These are phyloP conservation scores for Tromatobia lineatoria DNA, from an alignment of 2,888 invertebrate genomes.

Conservation along the genomic window DNA sequence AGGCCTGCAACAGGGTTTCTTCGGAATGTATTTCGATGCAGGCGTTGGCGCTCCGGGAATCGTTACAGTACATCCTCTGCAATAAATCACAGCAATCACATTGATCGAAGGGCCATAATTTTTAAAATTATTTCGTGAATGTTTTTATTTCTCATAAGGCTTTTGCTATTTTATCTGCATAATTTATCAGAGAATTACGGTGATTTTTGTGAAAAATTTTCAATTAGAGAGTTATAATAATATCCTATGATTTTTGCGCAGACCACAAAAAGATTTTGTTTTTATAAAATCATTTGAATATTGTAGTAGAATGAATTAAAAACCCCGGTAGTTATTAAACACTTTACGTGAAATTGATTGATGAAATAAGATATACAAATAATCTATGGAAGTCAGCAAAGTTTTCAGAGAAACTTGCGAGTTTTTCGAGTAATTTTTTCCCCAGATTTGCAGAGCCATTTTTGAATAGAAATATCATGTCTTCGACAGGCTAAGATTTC, in stretches of 20 bases:
- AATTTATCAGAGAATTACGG: not conserved
- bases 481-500: no score
- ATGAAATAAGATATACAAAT: not conserved
- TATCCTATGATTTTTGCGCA: no score
- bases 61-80: constrained; percentile 73
- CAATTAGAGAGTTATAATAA: not conserved
- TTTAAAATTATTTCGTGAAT: not conserved
- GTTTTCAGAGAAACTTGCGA: not conserved
- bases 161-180: not conserved
- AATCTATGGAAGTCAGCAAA: not conserved
- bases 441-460: no score
- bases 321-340: not conserved
- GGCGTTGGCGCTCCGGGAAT: constrained; percentile 67
- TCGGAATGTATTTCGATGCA: constrained; percentile 68
- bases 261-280: no score
- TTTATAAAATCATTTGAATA: not conserved
- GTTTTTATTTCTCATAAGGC: not conserved
- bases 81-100: constrained; percentile 30
- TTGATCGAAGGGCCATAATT: not conserved
- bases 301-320: not conserved
- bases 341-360: not conserved
- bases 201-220: not conserved
- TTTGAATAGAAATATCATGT: no score
- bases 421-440: no score
- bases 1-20: constrained; percentile 71